phyloP scores from a whole-genome alignment of 2,113 vertebrate genomes.

The Catagonus wagneri region DNA sequence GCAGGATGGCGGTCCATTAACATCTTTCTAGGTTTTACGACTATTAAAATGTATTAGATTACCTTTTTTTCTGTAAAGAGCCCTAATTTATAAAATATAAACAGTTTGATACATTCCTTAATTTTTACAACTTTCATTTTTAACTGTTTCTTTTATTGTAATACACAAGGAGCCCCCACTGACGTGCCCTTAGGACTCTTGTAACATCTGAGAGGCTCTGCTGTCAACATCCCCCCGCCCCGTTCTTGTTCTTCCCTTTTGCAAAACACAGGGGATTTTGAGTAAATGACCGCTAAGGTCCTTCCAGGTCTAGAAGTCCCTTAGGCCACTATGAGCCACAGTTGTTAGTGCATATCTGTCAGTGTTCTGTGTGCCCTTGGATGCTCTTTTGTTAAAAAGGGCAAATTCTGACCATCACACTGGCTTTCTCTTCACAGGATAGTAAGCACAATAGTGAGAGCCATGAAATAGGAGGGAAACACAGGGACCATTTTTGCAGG shows the following conservation, averaged over 20 bases:
- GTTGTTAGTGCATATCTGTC: not conserved
- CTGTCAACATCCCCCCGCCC: fast-evolving
- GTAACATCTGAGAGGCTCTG: not conserved
- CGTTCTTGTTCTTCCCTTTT: not conserved
- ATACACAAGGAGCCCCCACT: not conserved
- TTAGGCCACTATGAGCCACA: not conserved
- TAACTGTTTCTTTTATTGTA: not conserved
- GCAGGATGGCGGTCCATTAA: not conserved
- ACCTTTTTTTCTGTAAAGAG: not conserved
- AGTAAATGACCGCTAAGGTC: not conserved
- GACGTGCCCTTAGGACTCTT: not conserved
- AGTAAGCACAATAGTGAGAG: not conserved
- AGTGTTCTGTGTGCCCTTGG: not conserved
- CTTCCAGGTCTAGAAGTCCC: not conserved
- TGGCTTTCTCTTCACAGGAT: fast-evolving
- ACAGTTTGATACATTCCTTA: not conserved
- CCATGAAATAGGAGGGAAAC: not conserved
- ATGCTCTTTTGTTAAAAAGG: not conserved
- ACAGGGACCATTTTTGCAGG: not conserved
- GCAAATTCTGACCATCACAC: not conserved
- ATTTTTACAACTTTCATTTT: not conserved
- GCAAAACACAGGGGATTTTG: not conserved
- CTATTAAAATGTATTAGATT: not conserved
- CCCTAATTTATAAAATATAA: not conserved
- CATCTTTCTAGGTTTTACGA: not conserved